These are phyloP conservation scores for Petrosia ficiformis DNA, from an alignment of 37 sponge, comb jelly and placozoan genomes.

Conservation along the genomic window DNA sequence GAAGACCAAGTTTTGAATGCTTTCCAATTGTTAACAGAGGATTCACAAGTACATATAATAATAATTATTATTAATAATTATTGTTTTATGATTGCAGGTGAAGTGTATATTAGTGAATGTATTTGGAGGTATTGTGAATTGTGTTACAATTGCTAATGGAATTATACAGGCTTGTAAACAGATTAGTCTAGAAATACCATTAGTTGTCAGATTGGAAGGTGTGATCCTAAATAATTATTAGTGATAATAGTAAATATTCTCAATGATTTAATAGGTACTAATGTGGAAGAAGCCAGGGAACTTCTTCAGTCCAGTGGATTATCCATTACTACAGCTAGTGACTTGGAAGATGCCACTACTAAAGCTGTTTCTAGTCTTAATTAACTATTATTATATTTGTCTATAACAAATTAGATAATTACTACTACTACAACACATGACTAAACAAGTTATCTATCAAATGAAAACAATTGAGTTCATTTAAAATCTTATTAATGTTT, in stretches of 20 bases:
- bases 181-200: conserved; percentile 73
- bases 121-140: conserved; percentile 98
- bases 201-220: conserved; percentile 95
- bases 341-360: conserved; percentile 80
- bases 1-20: conserved; percentile 88
- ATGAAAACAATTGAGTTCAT: too few relatives aligned
- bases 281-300: conserved; percentile 81
- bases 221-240: neutral
- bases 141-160: conserved; percentile 91
- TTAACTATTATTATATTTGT: neutral
- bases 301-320: conserved; percentile 82
- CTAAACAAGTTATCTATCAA: too few relatives aligned
- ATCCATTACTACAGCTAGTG: conserved; percentile 69
- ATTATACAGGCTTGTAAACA: conserved; percentile 84
- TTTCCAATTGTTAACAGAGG: conserved; percentile 82
- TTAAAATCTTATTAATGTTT: too few relatives aligned
- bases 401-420: too few relatives aligned
- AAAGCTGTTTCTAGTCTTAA: conserved; percentile 63
- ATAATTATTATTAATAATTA: neutral
- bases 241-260: too few relatives aligned
- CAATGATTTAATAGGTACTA: conserved; percentile 54
- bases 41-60: conserved; percentile 81
- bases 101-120: conserved; percentile 96
- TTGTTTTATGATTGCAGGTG: conserved; percentile 51
- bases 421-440: too few relatives aligned